phyloP scores from a whole-genome alignment of 2,113 vertebrate genomes.

The Colaptes auratus region DNA sequence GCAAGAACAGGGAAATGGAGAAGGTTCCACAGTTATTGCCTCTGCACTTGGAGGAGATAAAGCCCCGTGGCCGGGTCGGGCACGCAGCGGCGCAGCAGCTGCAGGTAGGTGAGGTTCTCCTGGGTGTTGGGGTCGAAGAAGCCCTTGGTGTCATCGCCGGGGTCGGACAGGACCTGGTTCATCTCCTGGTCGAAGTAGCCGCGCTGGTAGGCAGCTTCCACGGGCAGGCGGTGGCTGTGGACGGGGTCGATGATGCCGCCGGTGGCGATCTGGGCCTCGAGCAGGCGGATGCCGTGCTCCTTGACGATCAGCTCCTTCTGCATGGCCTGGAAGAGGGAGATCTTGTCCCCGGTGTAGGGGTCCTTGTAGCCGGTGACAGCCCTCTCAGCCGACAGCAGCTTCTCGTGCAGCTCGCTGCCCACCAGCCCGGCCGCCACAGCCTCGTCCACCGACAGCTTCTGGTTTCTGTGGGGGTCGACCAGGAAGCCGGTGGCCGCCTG shows the following conservation, averaged over 20 bases:
- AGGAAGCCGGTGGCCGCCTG: slow-evolving; percentile 76
- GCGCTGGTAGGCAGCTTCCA: neutral
- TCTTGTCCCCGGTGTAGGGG: slow-evolving; percentile 13
- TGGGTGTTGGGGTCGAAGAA: too few relatives aligned
- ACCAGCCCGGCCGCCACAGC: slow-evolving; percentile 66
- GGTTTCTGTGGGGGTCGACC: neutral
- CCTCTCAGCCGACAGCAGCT: slow-evolving; percentile 73
- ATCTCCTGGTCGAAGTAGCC: slow-evolving; percentile 28
- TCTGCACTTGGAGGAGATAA: too few relatives aligned
- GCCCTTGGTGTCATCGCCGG: slow-evolving; percentile 82
- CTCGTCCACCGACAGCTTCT: slow-evolving; percentile 41
- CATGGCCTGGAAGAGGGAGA: slow-evolving; percentile 82
- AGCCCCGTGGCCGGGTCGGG: too few relatives aligned
- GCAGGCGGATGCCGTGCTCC: slow-evolving; percentile 84
- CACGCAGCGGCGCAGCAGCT: neutral
- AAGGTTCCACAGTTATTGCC: too few relatives aligned
- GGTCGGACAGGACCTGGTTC: neutral
- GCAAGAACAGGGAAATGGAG: too few relatives aligned
- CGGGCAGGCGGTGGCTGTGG: slow-evolving; percentile 77
- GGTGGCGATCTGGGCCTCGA: slow-evolving; percentile 72
- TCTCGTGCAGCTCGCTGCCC: slow-evolving; percentile 66
- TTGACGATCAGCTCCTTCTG: slow-evolving; percentile 85
- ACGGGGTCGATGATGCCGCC: slow-evolving; percentile 79
- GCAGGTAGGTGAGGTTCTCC: too few relatives aligned
- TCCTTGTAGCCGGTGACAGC: slow-evolving; percentile 78